Evolutionary conservation across 2,113 vertebrate species (phyloP), one percentile per base, ranked within the genome.

Genomic region (Micromys minutus): DNA sequence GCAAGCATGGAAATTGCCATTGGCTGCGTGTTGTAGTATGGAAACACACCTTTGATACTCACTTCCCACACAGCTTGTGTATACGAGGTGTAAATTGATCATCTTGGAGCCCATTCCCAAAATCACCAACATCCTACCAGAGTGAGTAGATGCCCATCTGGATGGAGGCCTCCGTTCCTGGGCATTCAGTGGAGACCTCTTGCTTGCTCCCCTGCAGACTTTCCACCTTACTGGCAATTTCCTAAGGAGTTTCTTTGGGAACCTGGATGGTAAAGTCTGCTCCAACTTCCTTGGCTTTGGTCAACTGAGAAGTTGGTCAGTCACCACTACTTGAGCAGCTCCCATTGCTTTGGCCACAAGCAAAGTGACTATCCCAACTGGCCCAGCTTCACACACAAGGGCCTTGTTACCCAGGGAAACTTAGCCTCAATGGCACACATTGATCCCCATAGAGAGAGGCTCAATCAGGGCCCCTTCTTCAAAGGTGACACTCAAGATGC

Each of bases 1-100:
- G 99, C 98, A 5, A 99, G 97, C 98, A 99, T 99, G 2, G 99
- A 97, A 2, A 99, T 99, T 0, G 99, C 99, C 98, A 99, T 98
- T 0, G 99, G 99, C 99, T 99, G 99, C 99, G 99, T 99, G 97
- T 99, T 99, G 98, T 99, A 99, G 97, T 99, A 99, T 97, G 99
- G 99, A 97, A 99, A 99, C 87, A 99, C 98, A 0, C 99, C 99
- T 55, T 99, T 98, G 98, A 99, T 99, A 87, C 99, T 99, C 94
- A 99, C 99, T 79, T 99, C 99, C 80, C 99, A 98, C 75, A 98
- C 21, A 0, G 99, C 98, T n/a, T 0, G 99, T 99, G 0, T 98
- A 98, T 85, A 99, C 63, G 0, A 99, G 98, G 69, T 99, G 99
- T 93, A 99, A 67, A 0, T 96, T 99, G 75, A 97, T 97, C 99